Conservation (phyloP, 1,140 invertebrate species). For the Daktulosphaira vitifoliae region DNA sequence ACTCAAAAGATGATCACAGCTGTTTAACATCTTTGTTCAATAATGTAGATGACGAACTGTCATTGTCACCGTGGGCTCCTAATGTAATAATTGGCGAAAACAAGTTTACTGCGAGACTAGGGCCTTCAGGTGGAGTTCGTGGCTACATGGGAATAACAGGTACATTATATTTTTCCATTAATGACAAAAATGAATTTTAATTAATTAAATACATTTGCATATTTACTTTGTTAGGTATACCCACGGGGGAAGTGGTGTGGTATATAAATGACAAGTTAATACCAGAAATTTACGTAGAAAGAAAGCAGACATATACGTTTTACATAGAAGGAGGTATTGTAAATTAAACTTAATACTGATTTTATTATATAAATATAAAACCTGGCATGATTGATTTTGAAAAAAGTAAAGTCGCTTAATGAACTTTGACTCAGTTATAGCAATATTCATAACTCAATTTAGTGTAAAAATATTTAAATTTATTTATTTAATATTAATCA, state of each 20-base stretch:
- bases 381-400: too few species aligned
- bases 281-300: conserved; percentile 79
- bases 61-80: conserved; percentile 57
- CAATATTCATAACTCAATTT: too few species aligned
- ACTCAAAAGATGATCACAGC: conserved; percentile 46
- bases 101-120: conserved; percentile 66
- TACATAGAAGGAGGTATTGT: conserved; percentile 68
- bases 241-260: conserved; percentile 85
- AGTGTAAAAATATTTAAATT: too few species aligned
- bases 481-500: too few species aligned
- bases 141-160: conserved; percentile 25
- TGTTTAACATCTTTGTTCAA: conserved; percentile 47
- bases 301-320: conserved; percentile 83
- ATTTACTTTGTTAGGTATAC: conserved; percentile 49
- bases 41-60: conserved; percentile 45
- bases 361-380: too few species aligned
- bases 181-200: not conserved
- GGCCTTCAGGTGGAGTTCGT: conserved; percentile 68
- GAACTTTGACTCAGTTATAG: too few species aligned
- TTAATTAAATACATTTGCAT: too few species aligned
- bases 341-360: not conserved
- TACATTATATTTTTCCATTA: conserved; percentile 11
- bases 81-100: conserved; percentile 52
- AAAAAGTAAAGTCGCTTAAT: too few species aligned
- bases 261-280: conserved; percentile 87